Evolutionary conservation across 1,140 invertebrate species (phyloP).

Genomic region (Eupeodes corollae): DNA sequence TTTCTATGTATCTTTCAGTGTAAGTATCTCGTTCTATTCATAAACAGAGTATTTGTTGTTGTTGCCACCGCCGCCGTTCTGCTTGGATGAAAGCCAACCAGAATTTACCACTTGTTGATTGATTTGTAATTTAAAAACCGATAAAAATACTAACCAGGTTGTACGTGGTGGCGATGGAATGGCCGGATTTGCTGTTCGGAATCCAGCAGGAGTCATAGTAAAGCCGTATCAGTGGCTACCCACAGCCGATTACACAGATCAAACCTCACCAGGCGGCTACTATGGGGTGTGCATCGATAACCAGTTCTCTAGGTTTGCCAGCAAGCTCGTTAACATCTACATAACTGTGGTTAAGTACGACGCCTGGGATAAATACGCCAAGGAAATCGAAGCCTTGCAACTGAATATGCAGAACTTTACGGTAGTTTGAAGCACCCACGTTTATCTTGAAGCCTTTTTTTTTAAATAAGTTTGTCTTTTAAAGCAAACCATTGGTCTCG

Average conservation of each 20-base stretch:
- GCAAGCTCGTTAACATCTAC: slow-evolving; percentile 86
- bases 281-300: slow-evolving; percentile 94
- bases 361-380: slow-evolving; percentile 83
- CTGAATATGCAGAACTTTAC: slow-evolving; percentile 86
- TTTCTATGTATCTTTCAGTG: slow-evolving; percentile 87
- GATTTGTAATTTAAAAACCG: background rate
- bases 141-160: slow-evolving; percentile 41
- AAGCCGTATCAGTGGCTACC: slow-evolving; percentile 83
- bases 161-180: slow-evolving; percentile 83
- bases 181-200: slow-evolving; percentile 81
- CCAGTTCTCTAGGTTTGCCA: slow-evolving; percentile 83
- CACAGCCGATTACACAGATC: slow-evolving; percentile 77
- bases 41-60: background rate
- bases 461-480: slow-evolving; percentile 22
- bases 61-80: background rate
- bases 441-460: slow-evolving; percentile 5
- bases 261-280: slow-evolving; percentile 64
- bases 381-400: slow-evolving; percentile 79
- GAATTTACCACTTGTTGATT: background rate
- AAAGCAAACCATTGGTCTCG: slow-evolving; percentile 58
- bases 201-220: slow-evolving; percentile 71
- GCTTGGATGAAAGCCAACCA: background rate
- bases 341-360: slow-evolving; percentile 88
- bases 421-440: slow-evolving; percentile 40
- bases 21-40: slow-evolving; percentile 34